phyloP scores from a whole-genome alignment of 2,888 invertebrate species.

The Nemurella pictetii region DNA sequence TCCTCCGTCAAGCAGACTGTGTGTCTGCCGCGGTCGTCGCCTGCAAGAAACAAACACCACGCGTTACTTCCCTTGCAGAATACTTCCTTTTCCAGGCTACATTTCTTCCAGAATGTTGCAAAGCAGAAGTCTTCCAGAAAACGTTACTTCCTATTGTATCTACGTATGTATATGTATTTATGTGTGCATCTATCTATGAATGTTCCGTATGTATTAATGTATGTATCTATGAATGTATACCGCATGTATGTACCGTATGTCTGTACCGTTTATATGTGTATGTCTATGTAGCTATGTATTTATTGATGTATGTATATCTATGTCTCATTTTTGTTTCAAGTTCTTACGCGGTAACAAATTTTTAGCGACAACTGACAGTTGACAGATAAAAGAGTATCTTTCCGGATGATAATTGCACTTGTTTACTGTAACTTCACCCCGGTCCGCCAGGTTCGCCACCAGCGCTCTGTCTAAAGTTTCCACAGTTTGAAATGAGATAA shows the following conservation, averaged over 20 bases:
- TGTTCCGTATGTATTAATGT: neutral
- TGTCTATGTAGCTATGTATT: neutral
- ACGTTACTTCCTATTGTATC: neutral
- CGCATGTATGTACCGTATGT: neutral
- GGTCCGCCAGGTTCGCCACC: too few species aligned
- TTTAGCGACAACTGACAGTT: too few species aligned
- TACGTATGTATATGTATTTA: neutral
- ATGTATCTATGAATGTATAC: too few species aligned
- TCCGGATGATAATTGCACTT: too few species aligned
- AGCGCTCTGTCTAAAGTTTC: too few species aligned
- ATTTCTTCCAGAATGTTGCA: too few species aligned
- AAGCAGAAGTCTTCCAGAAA: too few species aligned
- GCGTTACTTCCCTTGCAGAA: neutral
- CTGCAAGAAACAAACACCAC: conserved; percentile 31
- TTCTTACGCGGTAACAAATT: too few species aligned
- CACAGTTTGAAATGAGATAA: too few species aligned
- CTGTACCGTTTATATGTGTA: neutral
- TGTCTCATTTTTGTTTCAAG: neutral
- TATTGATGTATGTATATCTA: neutral
- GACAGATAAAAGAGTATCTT: too few species aligned
- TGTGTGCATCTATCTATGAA: conserved; percentile 8
- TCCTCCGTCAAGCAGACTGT: conserved; percentile 63
- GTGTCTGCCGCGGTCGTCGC: conserved; percentile 30
- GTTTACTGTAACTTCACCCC: too few species aligned
- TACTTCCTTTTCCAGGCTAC: too few species aligned